phyloP scores from a whole-genome alignment of 2,888 invertebrate genomes.

The Acanthosepion pharaonis region DNA sequence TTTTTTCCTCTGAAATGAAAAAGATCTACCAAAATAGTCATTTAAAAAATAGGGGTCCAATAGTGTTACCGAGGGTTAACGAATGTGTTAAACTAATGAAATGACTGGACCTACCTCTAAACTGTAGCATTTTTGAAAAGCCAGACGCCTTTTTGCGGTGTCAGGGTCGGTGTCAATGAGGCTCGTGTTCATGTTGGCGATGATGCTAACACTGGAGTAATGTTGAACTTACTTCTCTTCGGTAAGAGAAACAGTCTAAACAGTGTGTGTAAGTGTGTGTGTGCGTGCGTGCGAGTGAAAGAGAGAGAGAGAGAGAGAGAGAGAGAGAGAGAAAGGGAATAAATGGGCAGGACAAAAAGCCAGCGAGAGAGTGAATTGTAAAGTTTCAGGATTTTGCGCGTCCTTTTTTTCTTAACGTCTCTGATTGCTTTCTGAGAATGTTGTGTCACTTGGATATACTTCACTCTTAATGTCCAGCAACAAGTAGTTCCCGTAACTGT shows the following conservation, averaged over 20 bases:
- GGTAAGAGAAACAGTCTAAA: not conserved
- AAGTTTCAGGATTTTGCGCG: too few species aligned
- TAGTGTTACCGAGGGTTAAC: not conserved
- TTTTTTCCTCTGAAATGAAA: not conserved
- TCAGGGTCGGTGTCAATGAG: slow-evolving; percentile 57
- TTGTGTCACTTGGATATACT: too few species aligned
- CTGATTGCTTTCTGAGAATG: too few species aligned
- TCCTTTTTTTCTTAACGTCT: too few species aligned
- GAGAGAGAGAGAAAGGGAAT: not conserved
- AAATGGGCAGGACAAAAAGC: not conserved
- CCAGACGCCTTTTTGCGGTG: slow-evolving; percentile 65
- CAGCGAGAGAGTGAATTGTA: not conserved
- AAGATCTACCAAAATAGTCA: not conserved
- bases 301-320: not conserved
- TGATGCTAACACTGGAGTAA: slow-evolving; percentile 22
- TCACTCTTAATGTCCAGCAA: too few species aligned
- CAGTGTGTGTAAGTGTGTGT: not conserved
- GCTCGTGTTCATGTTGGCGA: slow-evolving; percentile 37
- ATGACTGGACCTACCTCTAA: slow-evolving; percentile 64
- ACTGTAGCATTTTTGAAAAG: slow-evolving; percentile 72
- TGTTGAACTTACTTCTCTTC: not conserved
- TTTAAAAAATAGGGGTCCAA: not conserved
- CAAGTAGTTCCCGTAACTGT: too few species aligned
- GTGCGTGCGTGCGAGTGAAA: not conserved
- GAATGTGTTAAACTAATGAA: not conserved